A percentile compares a stretch with the other conserved stretches of the same genome.
phyloP scores from a whole-genome alignment of 2,888 invertebrate species.

The Venusia cambrica region DNA sequence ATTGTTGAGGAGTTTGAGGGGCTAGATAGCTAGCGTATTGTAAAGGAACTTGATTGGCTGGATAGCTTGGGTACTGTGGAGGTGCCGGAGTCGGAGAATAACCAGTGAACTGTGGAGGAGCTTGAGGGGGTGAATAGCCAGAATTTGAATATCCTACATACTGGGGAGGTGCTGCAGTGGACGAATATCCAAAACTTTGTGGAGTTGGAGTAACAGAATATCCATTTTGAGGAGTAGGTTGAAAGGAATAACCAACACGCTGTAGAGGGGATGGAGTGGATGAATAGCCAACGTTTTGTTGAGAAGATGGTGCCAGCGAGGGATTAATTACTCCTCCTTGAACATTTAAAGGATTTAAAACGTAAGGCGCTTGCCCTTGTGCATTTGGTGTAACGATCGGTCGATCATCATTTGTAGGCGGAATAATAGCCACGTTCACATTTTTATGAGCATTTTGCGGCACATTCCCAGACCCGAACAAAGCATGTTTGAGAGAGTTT shows the following conservation, averaged over 20 bases:
- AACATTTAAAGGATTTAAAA: constrained; percentile 1
- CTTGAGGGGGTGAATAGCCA: not conserved
- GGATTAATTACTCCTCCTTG: constrained; percentile 5
- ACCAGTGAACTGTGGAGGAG: constrained; percentile 1
- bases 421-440: constrained; percentile 1
- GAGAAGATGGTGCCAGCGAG: no score
- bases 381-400: constrained; percentile 1
- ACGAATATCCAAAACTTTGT: no score
- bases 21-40: no score
- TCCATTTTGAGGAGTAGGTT: constrained; percentile 9
- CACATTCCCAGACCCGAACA: constrained; percentile 5
- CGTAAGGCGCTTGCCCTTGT: not conserved
- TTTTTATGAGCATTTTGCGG: constrained; percentile 1
- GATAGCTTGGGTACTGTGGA: not conserved
- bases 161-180: no score
- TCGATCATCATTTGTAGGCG: constrained; percentile 2
- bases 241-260: no score
- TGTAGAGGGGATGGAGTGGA: constrained; percentile 7
- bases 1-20: no score
- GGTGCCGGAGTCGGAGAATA: constrained; percentile 8
- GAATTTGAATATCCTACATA: no score
- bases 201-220: no score
- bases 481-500: constrained; percentile 10
- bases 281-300: no score
- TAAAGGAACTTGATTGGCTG: no score